These are phyloP conservation scores for Oncorhynchus kisutch DNA, from an alignment of 2,113 vertebrate species.

Conservation along the genomic window DNA sequence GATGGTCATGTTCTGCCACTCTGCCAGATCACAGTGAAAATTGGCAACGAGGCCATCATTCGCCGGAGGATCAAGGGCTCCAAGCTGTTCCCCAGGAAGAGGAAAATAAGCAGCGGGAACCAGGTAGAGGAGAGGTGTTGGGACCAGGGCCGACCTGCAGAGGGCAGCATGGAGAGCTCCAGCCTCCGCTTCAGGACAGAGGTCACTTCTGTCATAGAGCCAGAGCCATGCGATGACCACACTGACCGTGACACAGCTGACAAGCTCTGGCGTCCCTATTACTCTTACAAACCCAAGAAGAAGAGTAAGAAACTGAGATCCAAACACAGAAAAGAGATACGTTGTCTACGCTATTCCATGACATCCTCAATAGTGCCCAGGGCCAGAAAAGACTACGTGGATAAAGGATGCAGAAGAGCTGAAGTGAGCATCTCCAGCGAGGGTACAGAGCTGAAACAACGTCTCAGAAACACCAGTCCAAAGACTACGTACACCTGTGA, in stretches of 20 bases:
- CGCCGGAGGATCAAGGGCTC: slow-evolving; percentile 91
- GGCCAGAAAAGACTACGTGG: slow-evolving; percentile 38
- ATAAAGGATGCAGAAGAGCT: slow-evolving; percentile 33
- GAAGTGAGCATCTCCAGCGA: slow-evolving; percentile 67
- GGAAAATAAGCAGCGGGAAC: slow-evolving; percentile 68
- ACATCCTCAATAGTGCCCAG: slow-evolving; percentile 44
- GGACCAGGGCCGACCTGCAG: slow-evolving; percentile 37
- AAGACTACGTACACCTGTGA: slow-evolving; percentile 81
- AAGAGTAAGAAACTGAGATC: slow-evolving; percentile 84
- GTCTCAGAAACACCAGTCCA: slow-evolving; percentile 73
- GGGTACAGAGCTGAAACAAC: slow-evolving; percentile 62
- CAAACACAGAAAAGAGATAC: slow-evolving; percentile 76
- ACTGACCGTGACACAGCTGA: slow-evolving; percentile 92
- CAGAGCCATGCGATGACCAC: slow-evolving; percentile 81
- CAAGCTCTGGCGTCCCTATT: slow-evolving; percentile 95
- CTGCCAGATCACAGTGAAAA: slow-evolving; percentile 98
- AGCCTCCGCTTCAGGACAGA: slow-evolving; percentile 77
- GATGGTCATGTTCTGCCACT: slow-evolving; percentile 86
- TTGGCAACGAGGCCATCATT: slow-evolving; percentile 94
- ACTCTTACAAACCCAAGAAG: slow-evolving; percentile 97
- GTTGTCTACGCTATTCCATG: slow-evolving; percentile 49
- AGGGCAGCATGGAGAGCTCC: slow-evolving; percentile 63
- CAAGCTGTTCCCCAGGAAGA: slow-evolving; percentile 87
- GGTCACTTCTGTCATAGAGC: slow-evolving; percentile 54
- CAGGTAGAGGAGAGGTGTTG: slow-evolving; percentile 26